Percentiles rank a stretch among this genome's conserved stretches.
phyloP scores from a whole-genome alignment of 2,888 invertebrate genomes.

The Neria commutata region DNA sequence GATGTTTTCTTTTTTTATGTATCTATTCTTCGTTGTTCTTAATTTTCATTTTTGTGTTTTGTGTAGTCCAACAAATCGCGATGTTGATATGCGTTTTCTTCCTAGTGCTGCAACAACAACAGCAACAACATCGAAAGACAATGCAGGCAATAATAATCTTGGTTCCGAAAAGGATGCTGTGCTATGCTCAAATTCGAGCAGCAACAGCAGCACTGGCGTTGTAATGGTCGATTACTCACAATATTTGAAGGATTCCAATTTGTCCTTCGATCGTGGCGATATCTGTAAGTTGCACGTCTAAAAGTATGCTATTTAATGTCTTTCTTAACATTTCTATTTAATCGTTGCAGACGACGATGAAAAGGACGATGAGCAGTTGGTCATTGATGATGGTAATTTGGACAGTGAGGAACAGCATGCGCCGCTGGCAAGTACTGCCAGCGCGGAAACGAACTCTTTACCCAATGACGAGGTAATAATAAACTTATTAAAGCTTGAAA shows the following conservation, averaged over 20 bases:
- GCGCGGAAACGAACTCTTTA: not conserved
- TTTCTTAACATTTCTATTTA: not conserved
- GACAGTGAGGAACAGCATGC: slow-evolving; percentile 42
- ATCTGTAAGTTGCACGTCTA: slow-evolving; percentile 45
- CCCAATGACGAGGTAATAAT: slow-evolving; percentile 15
- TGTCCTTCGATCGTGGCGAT: slow-evolving; percentile 51
- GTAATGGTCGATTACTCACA: slow-evolving; percentile 59
- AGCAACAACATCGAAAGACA: slow-evolving; percentile 14
- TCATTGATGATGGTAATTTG: slow-evolving; percentile 61
- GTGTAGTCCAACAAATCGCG: slow-evolving; percentile 30
- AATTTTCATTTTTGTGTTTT: slow-evolving; percentile 10
- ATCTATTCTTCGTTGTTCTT: slow-evolving; percentile 17
- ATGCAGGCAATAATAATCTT: slow-evolving; percentile 25
- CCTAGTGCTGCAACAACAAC: slow-evolving; percentile 35
- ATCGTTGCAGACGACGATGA: slow-evolving; percentile 64
- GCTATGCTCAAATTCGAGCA: slow-evolving; percentile 43
- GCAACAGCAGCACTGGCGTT: slow-evolving; percentile 51
- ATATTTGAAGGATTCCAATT: slow-evolving; percentile 60
- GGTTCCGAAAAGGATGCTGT: slow-evolving; percentile 29
- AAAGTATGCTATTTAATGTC: not conserved
- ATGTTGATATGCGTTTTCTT: slow-evolving; percentile 54
- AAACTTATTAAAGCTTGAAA: not conserved
- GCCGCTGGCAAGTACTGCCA: slow-evolving; percentile 23
- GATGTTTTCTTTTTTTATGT: slow-evolving; percentile 16
- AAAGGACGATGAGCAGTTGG: slow-evolving; percentile 64